phyloP scores from a whole-genome alignment of 2,888 invertebrate genomes.

The Craniophora ligustri region DNA sequence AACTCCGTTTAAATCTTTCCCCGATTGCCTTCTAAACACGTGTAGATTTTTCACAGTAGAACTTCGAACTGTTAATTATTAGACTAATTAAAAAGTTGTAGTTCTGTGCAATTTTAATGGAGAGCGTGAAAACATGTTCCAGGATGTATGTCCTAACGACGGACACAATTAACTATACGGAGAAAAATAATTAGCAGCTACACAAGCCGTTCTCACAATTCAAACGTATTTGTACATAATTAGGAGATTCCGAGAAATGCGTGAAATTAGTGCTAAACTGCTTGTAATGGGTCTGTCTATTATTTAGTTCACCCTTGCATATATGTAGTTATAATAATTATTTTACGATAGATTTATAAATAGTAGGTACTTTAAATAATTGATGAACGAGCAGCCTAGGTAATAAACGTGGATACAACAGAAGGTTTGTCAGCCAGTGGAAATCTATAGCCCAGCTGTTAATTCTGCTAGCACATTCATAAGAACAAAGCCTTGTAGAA shows the following conservation, averaged over 20 bases:
- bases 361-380: too few species aligned
- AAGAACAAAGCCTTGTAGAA: too few species aligned
- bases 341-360: neutral
- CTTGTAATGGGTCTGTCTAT: constrained; percentile 25
- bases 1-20: too few species aligned
- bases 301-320: too few species aligned
- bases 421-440: too few species aligned
- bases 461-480: too few species aligned
- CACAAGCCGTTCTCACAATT: constrained; percentile 14
- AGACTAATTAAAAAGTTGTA: neutral
- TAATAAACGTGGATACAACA: too few species aligned
- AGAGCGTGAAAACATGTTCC: constrained; percentile 2
- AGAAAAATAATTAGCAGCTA: constrained; percentile 1
- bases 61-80: neutral
- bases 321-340: too few species aligned
- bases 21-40: too few species aligned
- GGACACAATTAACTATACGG: neutral
- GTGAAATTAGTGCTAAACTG: neutral
- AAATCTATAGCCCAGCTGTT: too few species aligned
- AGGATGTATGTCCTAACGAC: constrained; percentile 9
- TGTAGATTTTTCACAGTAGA: neutral
- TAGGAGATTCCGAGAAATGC: constrained; percentile 16
- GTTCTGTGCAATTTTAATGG: constrained; percentile 1
- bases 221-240: constrained; percentile 21
- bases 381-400: too few species aligned